Percentiles rank a stretch among this genome's conserved stretches.
Conservation (phyloP, 2,113 vertebrate species). For the Vireo altiloquus region DNA sequence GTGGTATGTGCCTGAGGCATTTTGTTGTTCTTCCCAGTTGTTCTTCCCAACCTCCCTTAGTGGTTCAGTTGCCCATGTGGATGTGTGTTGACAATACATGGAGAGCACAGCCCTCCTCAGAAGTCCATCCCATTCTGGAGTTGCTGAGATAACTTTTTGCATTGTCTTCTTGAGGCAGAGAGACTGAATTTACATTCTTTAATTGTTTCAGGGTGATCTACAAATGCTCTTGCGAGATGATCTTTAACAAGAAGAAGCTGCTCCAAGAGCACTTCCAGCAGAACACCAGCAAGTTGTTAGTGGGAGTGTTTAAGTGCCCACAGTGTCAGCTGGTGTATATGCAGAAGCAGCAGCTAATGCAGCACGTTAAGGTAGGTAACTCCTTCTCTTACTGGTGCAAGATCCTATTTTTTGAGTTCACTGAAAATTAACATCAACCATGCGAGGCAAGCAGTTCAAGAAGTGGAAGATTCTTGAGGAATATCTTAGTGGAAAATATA, state of each 20-base stretch:
- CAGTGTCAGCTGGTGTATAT: slow-evolving; percentile 89
- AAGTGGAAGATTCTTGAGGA: not conserved
- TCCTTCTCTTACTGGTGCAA: not conserved
- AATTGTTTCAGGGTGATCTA: slow-evolving; percentile 84
- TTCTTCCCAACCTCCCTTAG: too few relatives aligned
- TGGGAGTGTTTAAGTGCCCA: slow-evolving; percentile 92
- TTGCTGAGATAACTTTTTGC: not conserved
- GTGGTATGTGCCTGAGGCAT: not conserved
- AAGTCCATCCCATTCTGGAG: not conserved
- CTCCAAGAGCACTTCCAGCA: slow-evolving; percentile 92
- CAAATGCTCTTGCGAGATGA: slow-evolving; percentile 91
- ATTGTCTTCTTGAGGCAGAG: not conserved
- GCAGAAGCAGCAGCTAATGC: slow-evolving; percentile 90
- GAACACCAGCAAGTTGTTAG: slow-evolving; percentile 80
- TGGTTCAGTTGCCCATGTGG: not conserved
- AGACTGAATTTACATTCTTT: not conserved
- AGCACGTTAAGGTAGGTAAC: slow-evolving; percentile 89
- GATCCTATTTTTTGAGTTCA: not conserved
- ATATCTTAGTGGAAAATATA: not conserved
- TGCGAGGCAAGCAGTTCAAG: not conserved
- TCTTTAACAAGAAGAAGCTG: slow-evolving; percentile 92
- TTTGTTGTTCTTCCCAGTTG: slow-evolving; percentile 7
- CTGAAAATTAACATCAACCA: not conserved
- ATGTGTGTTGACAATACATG: not conserved
- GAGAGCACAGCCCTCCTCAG: not conserved